phyloP scores from a whole-genome alignment of 1,140 invertebrate species.

The Forficula auricularia region DNA sequence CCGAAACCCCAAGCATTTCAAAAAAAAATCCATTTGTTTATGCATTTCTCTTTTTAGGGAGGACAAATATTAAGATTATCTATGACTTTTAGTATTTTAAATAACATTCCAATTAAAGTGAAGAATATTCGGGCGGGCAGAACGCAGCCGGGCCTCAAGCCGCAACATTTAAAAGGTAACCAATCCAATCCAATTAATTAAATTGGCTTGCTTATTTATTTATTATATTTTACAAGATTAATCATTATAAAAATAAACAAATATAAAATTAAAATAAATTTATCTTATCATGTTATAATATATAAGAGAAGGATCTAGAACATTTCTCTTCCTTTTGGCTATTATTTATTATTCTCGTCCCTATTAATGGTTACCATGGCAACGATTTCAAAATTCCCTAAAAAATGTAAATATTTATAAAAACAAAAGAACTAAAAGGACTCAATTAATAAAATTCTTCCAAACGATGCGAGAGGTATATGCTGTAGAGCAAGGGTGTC shows the following conservation, averaged over 20 bases:
- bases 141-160: slow-evolving; percentile 60
- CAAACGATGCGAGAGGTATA: too few relatives aligned
- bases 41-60: slow-evolving; percentile 40
- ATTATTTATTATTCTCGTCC: too few relatives aligned
- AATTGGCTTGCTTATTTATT: background rate
- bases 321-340: too few relatives aligned
- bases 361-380: too few relatives aligned
- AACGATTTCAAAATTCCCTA: too few relatives aligned
- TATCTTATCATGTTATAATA: too few relatives aligned
- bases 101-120: slow-evolving; percentile 51
- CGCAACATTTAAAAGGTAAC: slow-evolving; percentile 72
- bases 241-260: slow-evolving; percentile 5
- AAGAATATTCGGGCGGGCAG: slow-evolving; percentile 63
- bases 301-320: too few relatives aligned
- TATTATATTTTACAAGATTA: background rate
- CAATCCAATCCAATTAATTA: background rate
- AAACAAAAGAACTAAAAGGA: too few relatives aligned
- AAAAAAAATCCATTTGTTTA: slow-evolving; percentile 7
- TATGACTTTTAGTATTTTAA: slow-evolving; percentile 55
- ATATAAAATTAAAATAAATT: slow-evolving; percentile 1
- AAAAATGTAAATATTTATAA: too few relatives aligned
- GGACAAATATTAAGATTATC: slow-evolving; percentile 75
- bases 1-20: too few relatives aligned
- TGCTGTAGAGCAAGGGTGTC: too few relatives aligned
- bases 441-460: too few relatives aligned